phyloP scores from a whole-genome alignment of 1,140 invertebrate species.

The Laupala kohalensis region DNA sequence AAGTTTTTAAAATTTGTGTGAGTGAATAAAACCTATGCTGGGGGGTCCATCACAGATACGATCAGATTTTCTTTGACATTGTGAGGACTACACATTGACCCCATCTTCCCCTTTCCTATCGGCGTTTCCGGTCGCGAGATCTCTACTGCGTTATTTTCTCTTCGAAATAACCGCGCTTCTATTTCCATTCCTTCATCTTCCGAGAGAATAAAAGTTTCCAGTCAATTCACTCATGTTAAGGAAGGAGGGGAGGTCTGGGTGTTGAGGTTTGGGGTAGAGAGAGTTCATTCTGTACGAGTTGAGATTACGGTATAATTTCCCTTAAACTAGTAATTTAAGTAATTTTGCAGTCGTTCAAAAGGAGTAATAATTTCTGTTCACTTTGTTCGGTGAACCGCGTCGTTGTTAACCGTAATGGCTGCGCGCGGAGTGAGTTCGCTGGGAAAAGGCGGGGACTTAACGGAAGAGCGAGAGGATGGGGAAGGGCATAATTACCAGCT shows the following conservation, averaged over 20 bases:
- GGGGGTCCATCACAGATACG: too few species aligned
- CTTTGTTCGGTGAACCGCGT: slow-evolving; percentile 14
- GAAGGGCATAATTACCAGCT: neutral
- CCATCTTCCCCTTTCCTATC: slow-evolving; percentile 10
- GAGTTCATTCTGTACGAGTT: slow-evolving; percentile 11
- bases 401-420: slow-evolving; percentile 10
- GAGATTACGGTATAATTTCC: slow-evolving; percentile 18
- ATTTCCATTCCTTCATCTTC: neutral
- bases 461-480: neutral
- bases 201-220: slow-evolving; percentile 1
- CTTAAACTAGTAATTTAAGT: slow-evolving; percentile 18
- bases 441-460: neutral
- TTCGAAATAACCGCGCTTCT: neutral
- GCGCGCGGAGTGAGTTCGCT: neutral
- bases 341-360: slow-evolving; percentile 17
- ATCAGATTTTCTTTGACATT: too few species aligned
- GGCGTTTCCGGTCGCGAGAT: slow-evolving; percentile 17
- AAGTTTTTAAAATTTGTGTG: too few species aligned
- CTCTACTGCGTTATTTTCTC: slow-evolving; percentile 18
- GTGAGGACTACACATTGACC: too few species aligned
- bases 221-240: neutral
- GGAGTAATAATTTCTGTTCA: slow-evolving; percentile 16
- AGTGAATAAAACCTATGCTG: too few species aligned
- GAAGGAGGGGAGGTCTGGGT: neutral
- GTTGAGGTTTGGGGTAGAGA: neutral